These are phyloP conservation scores for Pollenia amentaria DNA, from an alignment of 2,888 invertebrate species.

Conservation along the genomic window DNA sequence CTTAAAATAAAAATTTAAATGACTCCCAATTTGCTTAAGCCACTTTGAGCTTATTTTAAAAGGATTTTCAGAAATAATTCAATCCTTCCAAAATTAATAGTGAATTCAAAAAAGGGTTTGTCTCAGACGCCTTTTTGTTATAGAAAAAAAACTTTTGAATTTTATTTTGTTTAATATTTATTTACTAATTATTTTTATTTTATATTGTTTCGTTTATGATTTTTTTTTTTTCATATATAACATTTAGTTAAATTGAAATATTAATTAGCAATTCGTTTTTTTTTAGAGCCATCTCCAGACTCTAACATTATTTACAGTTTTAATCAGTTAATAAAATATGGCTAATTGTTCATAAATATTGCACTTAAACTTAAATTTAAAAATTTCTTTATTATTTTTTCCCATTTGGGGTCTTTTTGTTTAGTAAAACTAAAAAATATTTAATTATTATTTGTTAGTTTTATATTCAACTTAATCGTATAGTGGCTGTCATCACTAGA, in stretches of 20 bases:
- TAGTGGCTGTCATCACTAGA: constrained; percentile 42
- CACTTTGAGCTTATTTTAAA: no score
- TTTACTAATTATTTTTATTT: constrained; percentile 65
- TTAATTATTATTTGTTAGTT: constrained; percentile 30
- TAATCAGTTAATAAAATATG: constrained; percentile 58
- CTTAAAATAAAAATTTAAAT: no score
- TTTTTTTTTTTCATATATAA: constrained; percentile 58
- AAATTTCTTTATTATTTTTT: constrained; percentile 18
- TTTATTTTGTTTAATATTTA: constrained; percentile 64
- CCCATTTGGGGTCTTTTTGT: background rate
- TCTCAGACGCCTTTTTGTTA: no score
- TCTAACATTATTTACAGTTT: constrained; percentile 59
- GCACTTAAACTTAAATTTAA: constrained; percentile 69
- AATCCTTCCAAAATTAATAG: background rate
- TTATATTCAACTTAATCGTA: constrained; percentile 44
- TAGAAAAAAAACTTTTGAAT: background rate
- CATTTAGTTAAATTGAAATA: constrained; percentile 72
- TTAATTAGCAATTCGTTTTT: constrained; percentile 56
- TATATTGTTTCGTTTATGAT: constrained; percentile 25
- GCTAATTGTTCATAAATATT: constrained; percentile 69
- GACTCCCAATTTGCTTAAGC: no score
- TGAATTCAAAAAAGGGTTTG: background rate
- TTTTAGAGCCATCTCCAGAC: constrained; percentile 17
- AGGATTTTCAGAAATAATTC: no score
- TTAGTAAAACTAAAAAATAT: constrained; percentile 56